A percentile compares a stretch with the other conserved stretches of the same genome.
phyloP scores from a whole-genome alignment of 2,113 vertebrate genomes.

The Daubentonia madagascariensis region DNA sequence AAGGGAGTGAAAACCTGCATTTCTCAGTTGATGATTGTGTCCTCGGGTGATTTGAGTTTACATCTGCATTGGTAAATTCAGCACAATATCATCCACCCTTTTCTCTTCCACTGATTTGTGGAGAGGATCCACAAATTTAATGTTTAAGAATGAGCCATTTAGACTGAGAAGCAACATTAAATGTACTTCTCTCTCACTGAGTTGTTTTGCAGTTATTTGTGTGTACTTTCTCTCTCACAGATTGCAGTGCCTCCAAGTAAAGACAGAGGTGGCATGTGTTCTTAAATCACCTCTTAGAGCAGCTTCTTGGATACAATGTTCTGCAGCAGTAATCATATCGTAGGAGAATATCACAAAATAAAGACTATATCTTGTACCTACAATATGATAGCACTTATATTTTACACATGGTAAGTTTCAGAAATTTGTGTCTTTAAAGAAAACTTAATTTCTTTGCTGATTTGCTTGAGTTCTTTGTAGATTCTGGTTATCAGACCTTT shows the following conservation, averaged over 20 bases:
- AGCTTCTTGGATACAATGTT: not conserved
- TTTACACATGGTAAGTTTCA: not conserved
- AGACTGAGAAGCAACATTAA: not conserved
- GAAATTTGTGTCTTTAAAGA: not conserved
- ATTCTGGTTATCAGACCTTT: no score
- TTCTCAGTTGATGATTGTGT: not conserved
- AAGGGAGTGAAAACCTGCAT: not conserved
- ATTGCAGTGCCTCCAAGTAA: not conserved
- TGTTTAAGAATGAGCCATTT: not conserved
- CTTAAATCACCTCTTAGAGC: not conserved
- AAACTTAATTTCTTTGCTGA: no score
- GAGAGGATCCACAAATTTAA: not conserved
- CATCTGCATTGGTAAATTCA: not conserved
- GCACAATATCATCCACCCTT: not conserved
- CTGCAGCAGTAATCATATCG: rapidly evolving
- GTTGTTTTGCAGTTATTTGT: not conserved
- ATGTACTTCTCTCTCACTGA: rapidly evolving
- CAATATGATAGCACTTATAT: not conserved
- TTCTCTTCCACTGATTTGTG: not conserved
- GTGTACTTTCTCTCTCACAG: not conserved
- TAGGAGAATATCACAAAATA: not conserved
- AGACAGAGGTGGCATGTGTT: not conserved
- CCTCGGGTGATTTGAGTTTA: not conserved
- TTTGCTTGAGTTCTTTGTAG: no score
- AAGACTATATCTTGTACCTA: not conserved